Evolutionary conservation across 1,140 invertebrate species (phyloP).

Genomic region (Cyclina sinensis): DNA sequence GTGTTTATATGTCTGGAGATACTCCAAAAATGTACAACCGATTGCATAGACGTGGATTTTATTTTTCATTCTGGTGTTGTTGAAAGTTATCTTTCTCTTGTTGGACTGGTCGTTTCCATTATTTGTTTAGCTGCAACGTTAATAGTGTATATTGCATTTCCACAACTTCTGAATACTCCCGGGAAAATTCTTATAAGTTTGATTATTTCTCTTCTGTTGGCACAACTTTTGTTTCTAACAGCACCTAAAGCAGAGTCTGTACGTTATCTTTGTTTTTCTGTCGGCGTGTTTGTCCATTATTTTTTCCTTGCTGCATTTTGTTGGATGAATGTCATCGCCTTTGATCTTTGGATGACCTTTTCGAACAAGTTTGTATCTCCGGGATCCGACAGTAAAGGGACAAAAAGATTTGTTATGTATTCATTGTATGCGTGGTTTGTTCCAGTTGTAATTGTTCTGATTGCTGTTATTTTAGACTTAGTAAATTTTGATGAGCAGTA

Average conservation of each 20-base stretch:
- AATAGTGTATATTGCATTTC: slow-evolving; percentile 84
- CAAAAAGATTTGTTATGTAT: slow-evolving; percentile 87
- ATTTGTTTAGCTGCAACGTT: slow-evolving; percentile 76
- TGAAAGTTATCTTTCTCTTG: slow-evolving; percentile 68
- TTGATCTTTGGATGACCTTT: slow-evolving; percentile 90
- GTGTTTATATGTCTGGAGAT: slow-evolving; percentile 51
- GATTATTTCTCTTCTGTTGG: slow-evolving; percentile 85
- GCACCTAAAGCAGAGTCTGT: slow-evolving; percentile 68
- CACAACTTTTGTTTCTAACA: slow-evolving; percentile 86
- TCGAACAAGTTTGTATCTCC: slow-evolving; percentile 67
- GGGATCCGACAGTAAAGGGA: slow-evolving; percentile 55
- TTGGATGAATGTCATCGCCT: slow-evolving; percentile 89
- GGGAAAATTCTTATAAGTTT: slow-evolving; percentile 87
- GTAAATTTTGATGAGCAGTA: slow-evolving; percentile 48
- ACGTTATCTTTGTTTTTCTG: slow-evolving; percentile 68
- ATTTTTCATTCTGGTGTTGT: slow-evolving; percentile 53
- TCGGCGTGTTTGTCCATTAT: slow-evolving; percentile 87
- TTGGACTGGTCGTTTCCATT: slow-evolving; percentile 73
- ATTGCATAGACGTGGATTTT: background rate
- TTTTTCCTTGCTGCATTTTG: slow-evolving; percentile 88
- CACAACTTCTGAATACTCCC: slow-evolving; percentile 87
- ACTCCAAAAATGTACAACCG: background rate
- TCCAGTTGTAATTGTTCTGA: slow-evolving; percentile 86
- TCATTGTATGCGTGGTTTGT: slow-evolving; percentile 87
- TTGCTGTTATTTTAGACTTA: slow-evolving; percentile 86